Evolutionary conservation across 1,140 invertebrate species (phyloP).

Genomic region (Zaprionus gabonicus): DNA sequence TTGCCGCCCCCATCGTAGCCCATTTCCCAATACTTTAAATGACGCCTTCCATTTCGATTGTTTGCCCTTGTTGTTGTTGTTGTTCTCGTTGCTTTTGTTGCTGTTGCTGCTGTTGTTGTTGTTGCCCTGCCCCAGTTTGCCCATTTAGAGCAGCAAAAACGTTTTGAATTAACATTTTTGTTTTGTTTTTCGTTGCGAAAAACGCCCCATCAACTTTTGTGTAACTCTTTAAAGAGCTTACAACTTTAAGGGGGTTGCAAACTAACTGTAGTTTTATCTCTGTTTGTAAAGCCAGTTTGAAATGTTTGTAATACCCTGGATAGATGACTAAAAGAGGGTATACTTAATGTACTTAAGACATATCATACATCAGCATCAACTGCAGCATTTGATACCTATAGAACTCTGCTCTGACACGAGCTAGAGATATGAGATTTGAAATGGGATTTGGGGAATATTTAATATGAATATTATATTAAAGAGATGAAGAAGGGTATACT

Average conservation of each 20-base stretch:
- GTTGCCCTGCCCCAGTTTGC: constrained; percentile 24
- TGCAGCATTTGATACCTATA: background rate
- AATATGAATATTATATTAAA: background rate
- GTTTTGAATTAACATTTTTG: constrained; percentile 65
- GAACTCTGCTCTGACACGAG: background rate
- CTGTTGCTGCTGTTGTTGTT: constrained; percentile 19
- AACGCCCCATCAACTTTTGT: background rate
- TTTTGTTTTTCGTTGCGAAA: constrained; percentile 49
- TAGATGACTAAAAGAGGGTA: background rate
- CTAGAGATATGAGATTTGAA: background rate
- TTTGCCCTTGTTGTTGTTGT: constrained; percentile 12
- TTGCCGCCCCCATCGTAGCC: background rate
- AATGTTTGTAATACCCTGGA: background rate
- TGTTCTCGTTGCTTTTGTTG: constrained; percentile 31
- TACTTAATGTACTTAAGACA: background rate
- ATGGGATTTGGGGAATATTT: rapidly evolving
- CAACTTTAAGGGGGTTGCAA: background rate
- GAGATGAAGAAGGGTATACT: too few relatives aligned
- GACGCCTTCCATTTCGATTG: constrained; percentile 30
- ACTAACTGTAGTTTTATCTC: constrained; percentile 7
- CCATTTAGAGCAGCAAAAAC: constrained; percentile 57
- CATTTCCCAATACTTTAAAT: constrained; percentile 27
- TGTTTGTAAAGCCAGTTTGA: background rate
- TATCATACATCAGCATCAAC: background rate
- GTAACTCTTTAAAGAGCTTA: constrained; percentile 6